Evolutionary conservation across 2,797 vertebrate species (phyloP), one percentile per base, ranked within the genome.

Genomic region (Psittacula derbiana): DNA sequence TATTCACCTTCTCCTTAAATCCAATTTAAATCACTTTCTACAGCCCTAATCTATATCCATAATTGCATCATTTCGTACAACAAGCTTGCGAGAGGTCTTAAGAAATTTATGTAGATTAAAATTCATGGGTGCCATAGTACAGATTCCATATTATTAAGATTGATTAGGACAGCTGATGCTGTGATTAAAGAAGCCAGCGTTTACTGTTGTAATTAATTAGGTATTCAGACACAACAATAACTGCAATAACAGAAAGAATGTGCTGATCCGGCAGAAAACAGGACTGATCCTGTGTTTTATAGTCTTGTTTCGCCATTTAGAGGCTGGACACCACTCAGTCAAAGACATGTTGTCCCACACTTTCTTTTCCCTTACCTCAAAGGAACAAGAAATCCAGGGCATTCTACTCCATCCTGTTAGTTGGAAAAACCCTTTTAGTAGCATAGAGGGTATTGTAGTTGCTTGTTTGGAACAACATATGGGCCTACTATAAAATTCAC

Each of bases 101-200:
- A 95, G 95, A 97, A 97, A 98, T 97, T 97, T 97, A 98, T 98
- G 97, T 97, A 97, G 97, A 98, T 97, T 97, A 97, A 97, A 97
- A 97, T 97, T 97, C 97, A 97, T 97, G 96, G 96, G 90, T 97
- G 92, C 96, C 92, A 96, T 96, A 95, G 95, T 96, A 96, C 95
- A 93, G 91, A 96, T 95, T 97, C 96, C 92, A 94, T 97, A 97
- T 97, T 98, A 98, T 98, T 97, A 97, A 97, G 97, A 98, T 97
- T 97, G 97, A 98, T 98, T 97, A 97, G 95, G 97, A 98, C 97
- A 97, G 97, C 95, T 97, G 97, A 97, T 97, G 96, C 95, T 96
- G 94, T 97, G 97, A 98, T 97, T 97, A 98, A 98, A 96, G 95
- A 95, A 97, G 92, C 93, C 89, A 87, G 96, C 90, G 10, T 97